phyloP scores from a whole-genome alignment of 2,113 vertebrate species.

The Rhynchomys soricoides region DNA sequence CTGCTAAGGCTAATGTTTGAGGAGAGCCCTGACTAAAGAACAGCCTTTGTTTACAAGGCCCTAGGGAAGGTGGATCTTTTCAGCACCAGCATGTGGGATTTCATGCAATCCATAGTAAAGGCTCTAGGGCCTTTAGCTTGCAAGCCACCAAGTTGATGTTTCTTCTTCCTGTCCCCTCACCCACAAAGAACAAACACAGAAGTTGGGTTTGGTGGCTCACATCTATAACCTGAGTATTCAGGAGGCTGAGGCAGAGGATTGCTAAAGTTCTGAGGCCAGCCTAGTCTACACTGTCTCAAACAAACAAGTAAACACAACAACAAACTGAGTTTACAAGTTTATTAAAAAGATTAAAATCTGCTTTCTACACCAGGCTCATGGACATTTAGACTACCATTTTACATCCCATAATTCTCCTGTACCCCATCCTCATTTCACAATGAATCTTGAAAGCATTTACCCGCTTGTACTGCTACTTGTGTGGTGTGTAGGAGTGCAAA shows the following conservation, averaged over 20 bases:
- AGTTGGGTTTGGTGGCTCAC: background rate
- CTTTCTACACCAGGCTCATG: background rate
- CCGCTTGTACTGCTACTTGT: too few species aligned
- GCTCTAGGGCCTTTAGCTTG: background rate
- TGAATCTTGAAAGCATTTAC: background rate
- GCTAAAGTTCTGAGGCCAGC: background rate
- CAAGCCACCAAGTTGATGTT: background rate
- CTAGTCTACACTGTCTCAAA: background rate
- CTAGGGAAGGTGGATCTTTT: background rate
- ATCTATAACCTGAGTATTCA: background rate
- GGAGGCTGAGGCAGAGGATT: background rate
- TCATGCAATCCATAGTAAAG: background rate
- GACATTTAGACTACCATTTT: background rate
- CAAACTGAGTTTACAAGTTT: background rate
- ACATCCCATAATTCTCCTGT: background rate
- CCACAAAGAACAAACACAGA: background rate
- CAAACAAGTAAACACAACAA: background rate
- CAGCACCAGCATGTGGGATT: background rate
- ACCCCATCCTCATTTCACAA: fast-evolving
- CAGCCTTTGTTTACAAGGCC: background rate
- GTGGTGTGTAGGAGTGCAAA: too few species aligned
- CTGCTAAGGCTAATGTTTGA: background rate
- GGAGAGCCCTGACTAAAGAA: background rate
- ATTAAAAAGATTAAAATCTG: background rate
- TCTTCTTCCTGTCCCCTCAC: background rate